phyloP scores from a whole-genome alignment of 2,113 vertebrate species.

The Trinectes maculatus region DNA sequence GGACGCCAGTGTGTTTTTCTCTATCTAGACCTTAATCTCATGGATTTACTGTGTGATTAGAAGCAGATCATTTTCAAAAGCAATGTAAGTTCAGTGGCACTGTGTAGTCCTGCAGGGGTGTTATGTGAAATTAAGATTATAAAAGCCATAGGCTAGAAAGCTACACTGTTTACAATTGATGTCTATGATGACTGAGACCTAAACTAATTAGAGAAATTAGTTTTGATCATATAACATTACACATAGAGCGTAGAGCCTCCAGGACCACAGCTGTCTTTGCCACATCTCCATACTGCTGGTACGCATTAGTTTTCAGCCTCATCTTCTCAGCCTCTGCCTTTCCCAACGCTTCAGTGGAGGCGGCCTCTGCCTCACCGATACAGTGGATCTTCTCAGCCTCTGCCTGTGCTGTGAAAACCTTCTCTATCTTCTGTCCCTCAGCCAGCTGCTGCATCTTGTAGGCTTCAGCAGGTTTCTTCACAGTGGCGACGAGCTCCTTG shows the following conservation, averaged over 20 bases:
- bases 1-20: background rate
- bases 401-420: conserved; percentile 90
- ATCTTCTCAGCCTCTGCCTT: conserved; percentile 93
- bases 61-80: background rate
- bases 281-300: conserved; percentile 90
- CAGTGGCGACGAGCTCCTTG: conserved; percentile 89
- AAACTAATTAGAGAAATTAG: too few relatives aligned
- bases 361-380: conserved; percentile 90
- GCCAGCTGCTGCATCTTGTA: conserved; percentile 93
- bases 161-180: too few relatives aligned
- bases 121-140: too few relatives aligned
- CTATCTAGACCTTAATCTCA: background rate
- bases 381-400: conserved; percentile 92
- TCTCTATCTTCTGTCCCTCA: conserved; percentile 90
- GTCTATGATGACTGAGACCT: too few relatives aligned
- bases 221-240: too few relatives aligned
- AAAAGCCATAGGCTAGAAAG: too few relatives aligned
- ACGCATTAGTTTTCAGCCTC: conserved; percentile 94
- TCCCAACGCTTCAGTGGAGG: conserved; percentile 88
- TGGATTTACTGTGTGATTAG: background rate
- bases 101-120: too few relatives aligned
- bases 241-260: conserved; percentile 91
- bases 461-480: conserved; percentile 92
- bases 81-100: too few relatives aligned
- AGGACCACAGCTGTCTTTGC: conserved; percentile 92